These are phyloP conservation scores for Celastrina argiolus DNA, from an alignment of 2,888 invertebrate genomes.

Conservation along the genomic window DNA sequence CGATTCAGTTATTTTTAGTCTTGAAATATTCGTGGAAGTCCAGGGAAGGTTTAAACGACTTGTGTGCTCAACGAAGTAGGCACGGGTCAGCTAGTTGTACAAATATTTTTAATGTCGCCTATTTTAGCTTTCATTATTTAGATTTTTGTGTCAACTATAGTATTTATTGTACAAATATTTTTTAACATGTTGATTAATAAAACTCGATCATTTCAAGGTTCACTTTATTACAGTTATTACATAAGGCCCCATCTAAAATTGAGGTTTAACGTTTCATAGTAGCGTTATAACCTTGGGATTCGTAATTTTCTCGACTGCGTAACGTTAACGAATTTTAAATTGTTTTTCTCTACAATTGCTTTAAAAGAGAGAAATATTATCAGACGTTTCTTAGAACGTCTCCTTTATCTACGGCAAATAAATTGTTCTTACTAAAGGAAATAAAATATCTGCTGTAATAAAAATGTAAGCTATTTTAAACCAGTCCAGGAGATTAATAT, in stretches of 20 bases:
- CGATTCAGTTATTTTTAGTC: too few species aligned
- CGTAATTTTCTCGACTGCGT: not conserved
- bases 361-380: not conserved
- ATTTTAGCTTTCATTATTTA: too few species aligned
- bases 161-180: not conserved
- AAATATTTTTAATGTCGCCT: too few species aligned
- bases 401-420: not conserved
- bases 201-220: not conserved
- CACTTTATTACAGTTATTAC: not conserved
- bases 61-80: too few species aligned
- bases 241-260: slow-evolving; percentile 1
- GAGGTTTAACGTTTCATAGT: not conserved
- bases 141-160: too few species aligned
- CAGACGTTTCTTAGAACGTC: not conserved
- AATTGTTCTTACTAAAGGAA: not conserved
- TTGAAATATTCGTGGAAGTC: too few species aligned
- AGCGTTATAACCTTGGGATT: not conserved
- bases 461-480: not conserved
- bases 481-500: not conserved
- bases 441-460: not conserved
- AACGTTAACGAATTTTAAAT: not conserved
- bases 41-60: too few species aligned
- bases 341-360: not conserved
- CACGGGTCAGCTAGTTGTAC: too few species aligned
- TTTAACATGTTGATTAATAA: not conserved